These are phyloP conservation scores for Drosophila algonquin DNA, from an alignment of 2,888 invertebrate genomes.

Conservation along the genomic window DNA sequence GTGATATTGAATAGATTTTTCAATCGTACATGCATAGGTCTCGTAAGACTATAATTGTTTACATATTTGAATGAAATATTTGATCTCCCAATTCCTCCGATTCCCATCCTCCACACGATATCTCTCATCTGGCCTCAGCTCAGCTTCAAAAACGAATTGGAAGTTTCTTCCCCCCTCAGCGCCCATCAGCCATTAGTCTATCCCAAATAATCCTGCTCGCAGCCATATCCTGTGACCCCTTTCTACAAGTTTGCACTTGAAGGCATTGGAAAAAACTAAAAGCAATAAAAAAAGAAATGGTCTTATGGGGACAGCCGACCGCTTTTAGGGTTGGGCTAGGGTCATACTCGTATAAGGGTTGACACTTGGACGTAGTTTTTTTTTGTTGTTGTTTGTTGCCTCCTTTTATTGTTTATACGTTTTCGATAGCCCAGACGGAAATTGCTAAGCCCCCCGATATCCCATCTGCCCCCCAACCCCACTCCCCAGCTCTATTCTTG, in stretches of 20 bases:
- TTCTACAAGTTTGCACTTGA: slow-evolving; percentile 60
- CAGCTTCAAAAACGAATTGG: no score
- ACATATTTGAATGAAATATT: neutral
- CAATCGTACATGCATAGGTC: neutral
- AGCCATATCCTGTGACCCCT: slow-evolving; percentile 23
- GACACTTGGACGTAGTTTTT: slow-evolving; percentile 14
- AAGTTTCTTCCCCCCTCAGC: no score
- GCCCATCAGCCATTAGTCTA: no score
- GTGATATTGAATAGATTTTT: no score
- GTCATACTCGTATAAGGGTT: slow-evolving; percentile 32
- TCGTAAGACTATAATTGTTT: neutral
- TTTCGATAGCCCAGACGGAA: slow-evolving; percentile 78
- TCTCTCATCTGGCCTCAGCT: no score
- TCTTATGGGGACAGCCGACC: slow-evolving; percentile 29
- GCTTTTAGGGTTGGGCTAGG: slow-evolving; percentile 9
- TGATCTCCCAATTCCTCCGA: no score
- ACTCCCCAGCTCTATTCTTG: no score
- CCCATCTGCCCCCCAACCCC: no score
- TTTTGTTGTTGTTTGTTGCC: neutral
- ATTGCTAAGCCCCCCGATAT: slow-evolving; percentile 63
- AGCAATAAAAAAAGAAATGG: slow-evolving; percentile 47
- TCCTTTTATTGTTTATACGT: slow-evolving; percentile 77
- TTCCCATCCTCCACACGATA: no score
- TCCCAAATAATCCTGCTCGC: neutral
- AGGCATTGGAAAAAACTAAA: slow-evolving; percentile 64